Evolutionary conservation across 2,113 vertebrate species (phyloP).

Genomic region (Illadopsis cleaveri): DNA sequence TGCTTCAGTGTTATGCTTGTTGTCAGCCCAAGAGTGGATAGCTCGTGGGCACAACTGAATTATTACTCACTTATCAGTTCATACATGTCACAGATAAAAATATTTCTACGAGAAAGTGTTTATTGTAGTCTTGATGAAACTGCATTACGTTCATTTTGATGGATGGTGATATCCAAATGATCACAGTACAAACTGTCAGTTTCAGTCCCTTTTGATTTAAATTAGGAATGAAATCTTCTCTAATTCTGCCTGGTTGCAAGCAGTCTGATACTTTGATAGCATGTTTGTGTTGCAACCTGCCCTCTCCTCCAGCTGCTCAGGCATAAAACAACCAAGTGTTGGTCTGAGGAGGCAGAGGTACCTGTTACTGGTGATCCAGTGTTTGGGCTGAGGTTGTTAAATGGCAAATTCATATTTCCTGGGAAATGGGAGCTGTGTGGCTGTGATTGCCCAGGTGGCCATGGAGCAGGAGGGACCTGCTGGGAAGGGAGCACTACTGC

Average conservation of each 20-base stretch:
- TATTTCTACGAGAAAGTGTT: not conserved
- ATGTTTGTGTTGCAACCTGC: not conserved
- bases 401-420: accelerated
- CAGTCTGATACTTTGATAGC: not conserved
- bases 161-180: not conserved
- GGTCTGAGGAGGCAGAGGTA: not conserved
- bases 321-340: not conserved
- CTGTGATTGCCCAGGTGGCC: not conserved
- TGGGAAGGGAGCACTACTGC: not conserved
- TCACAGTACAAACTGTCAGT: not conserved
- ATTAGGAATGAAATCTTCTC: not conserved
- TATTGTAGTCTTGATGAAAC: not conserved
- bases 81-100: not conserved
- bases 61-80: not conserved
- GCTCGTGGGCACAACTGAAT: not conserved
- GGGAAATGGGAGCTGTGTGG: accelerated
- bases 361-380: accelerated
- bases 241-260: not conserved
- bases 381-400: not conserved
- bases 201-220: not conserved
- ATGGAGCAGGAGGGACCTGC: not conserved
- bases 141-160: not conserved
- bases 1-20: not conserved
- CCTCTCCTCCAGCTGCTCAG: not conserved
- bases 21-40: not conserved